These are phyloP conservation scores for Leptinotarsa lineolata DNA, from an alignment of 1,140 invertebrate genomes.

Conservation along the genomic window DNA sequence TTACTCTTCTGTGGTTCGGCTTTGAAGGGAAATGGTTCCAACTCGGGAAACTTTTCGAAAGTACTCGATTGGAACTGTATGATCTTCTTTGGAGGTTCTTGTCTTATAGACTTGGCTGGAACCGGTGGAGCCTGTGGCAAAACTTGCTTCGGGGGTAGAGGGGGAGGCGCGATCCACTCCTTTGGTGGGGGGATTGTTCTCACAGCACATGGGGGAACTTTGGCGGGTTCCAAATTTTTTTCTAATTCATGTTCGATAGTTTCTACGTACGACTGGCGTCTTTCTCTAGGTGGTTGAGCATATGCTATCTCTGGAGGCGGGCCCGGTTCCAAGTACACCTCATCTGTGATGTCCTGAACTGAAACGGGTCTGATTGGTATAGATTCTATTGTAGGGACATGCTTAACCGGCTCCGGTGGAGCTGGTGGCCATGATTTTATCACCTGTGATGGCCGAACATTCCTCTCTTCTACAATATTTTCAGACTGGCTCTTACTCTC, in stretches of 20 bases:
- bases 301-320: constrained; percentile 69
- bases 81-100: constrained; percentile 44
- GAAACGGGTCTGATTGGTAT: constrained; percentile 51
- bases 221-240: constrained; percentile 60
- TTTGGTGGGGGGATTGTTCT: constrained; percentile 58
- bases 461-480: constrained; percentile 55
- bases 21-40: constrained; percentile 62
- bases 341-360: constrained; percentile 55
- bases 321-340: constrained; percentile 64
- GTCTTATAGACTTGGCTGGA: constrained; percentile 53
- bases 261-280: constrained; percentile 59
- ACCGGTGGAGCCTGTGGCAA: constrained; percentile 55
- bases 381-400: constrained; percentile 45
- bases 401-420: constrained; percentile 51
- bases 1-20: constrained; percentile 54
- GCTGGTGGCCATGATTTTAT: constrained; percentile 56
- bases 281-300: constrained; percentile 57
- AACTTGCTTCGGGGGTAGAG: constrained; percentile 59
- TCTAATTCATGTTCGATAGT: constrained; percentile 64
- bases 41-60: constrained; percentile 57
- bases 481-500: constrained; percentile 44
- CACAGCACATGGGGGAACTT: constrained; percentile 60
- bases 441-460: constrained; percentile 52
- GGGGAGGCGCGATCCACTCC: constrained; percentile 51
- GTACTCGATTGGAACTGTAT: constrained; percentile 44